Conservation (phyloP, 2,888 invertebrate genomes). For the Eurytoma adleriae region DNA sequence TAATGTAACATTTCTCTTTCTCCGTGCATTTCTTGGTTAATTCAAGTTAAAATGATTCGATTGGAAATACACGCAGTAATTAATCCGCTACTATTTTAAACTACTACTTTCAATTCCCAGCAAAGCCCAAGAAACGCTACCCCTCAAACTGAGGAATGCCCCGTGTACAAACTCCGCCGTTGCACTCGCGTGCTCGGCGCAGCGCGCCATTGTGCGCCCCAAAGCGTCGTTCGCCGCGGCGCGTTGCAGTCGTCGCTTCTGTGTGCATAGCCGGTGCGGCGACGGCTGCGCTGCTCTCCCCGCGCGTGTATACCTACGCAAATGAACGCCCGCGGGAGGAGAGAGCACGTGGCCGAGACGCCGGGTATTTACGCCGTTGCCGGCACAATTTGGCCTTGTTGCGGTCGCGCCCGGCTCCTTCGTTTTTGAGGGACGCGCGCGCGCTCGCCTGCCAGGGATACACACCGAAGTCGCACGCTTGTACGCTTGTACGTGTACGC, state of each 20-base stretch:
- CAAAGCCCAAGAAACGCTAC: not conserved
- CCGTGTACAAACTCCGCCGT: not conserved
- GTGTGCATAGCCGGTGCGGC: constrained; percentile 14
- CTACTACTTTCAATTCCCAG: too few relatives aligned
- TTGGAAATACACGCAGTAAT: too few relatives aligned
- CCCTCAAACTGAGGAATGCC: not conserved
- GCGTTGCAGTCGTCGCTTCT: not conserved
- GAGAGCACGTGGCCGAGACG: constrained; percentile 37
- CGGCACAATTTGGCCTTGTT: constrained; percentile 33
- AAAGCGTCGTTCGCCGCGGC: constrained; percentile 11
- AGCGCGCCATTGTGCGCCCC: constrained; percentile 12
- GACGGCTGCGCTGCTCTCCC: constrained; percentile 6
- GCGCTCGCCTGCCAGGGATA: not conserved
- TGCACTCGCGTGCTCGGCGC: constrained; percentile 19
- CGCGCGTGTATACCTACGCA: constrained; percentile 51
- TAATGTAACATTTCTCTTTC: too few relatives aligned
- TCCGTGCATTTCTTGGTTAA: too few relatives aligned
- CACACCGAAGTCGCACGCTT: not conserved
- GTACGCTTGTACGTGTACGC: too few relatives aligned
- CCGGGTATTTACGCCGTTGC: constrained; percentile 8
- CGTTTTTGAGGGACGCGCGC: not conserved
- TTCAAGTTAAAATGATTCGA: too few relatives aligned
- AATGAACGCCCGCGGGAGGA: constrained; percentile 54
- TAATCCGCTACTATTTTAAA: not conserved
- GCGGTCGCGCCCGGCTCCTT: not conserved